Conservation (phyloP, 2,888 invertebrate genomes). For the Dryomyza anilis region DNA sequence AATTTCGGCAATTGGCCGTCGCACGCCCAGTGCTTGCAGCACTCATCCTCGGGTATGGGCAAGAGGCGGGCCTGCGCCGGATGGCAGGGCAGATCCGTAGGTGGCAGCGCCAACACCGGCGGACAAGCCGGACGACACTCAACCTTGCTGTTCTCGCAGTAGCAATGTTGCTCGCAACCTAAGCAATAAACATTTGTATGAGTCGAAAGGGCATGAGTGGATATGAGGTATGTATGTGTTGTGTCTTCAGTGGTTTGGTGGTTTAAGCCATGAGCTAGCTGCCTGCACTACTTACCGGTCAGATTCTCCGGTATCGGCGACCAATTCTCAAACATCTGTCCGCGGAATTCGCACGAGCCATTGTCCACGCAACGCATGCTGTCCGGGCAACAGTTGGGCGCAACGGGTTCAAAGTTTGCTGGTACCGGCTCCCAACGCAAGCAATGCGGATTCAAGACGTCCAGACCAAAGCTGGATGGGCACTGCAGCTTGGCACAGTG, state of each 20-base stretch:
- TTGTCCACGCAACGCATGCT: conserved; percentile 79
- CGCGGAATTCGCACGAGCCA: conserved; percentile 80
- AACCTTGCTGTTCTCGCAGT: conserved; percentile 85
- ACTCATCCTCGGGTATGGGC: conserved; percentile 76
- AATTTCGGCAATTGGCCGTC: conserved; percentile 58
- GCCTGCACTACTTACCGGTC: conserved; percentile 61
- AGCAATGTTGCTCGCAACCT: conserved; percentile 85
- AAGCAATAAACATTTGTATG: too few relatives aligned
- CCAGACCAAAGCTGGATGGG: conserved; percentile 83
- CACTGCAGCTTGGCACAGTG: conserved; percentile 83
- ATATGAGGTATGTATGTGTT: not conserved
- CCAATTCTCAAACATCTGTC: conserved; percentile 72
- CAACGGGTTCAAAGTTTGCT: conserved; percentile 69
- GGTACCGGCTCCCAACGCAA: conserved; percentile 86
- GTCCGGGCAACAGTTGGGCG: conserved; percentile 83
- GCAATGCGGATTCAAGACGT: conserved; percentile 82
- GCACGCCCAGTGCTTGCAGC: conserved; percentile 82
- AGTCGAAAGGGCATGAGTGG: not conserved
- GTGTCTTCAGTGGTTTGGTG: not conserved
- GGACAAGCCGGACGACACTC: conserved; percentile 84
- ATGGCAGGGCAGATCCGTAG: conserved; percentile 74
- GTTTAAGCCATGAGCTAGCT: too few relatives aligned
- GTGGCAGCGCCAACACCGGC: conserved; percentile 77
- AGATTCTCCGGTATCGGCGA: conserved; percentile 78
- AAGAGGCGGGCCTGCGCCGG: conserved; percentile 70